phyloP scores from a whole-genome alignment of 2,113 vertebrate genomes.

The Aramus guarauna region DNA sequence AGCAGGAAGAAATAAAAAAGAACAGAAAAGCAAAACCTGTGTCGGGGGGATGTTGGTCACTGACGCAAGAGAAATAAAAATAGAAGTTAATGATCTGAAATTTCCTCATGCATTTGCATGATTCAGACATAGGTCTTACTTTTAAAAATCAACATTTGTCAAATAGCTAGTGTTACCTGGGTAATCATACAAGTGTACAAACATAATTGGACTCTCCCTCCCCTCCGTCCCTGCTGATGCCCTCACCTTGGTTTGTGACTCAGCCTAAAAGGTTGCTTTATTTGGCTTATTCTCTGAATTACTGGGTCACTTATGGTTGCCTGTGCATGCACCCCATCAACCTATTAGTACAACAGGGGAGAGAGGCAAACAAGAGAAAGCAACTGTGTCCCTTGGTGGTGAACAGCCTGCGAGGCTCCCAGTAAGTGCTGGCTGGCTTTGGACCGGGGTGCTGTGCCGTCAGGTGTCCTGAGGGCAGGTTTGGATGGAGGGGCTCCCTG shows the following conservation, averaged over 20 bases:
- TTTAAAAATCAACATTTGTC: background rate
- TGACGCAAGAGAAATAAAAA: slow-evolving; percentile 21
- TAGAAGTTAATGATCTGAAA: background rate
- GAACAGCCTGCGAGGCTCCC: background rate
- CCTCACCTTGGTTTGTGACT: background rate
- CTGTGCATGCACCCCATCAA: background rate
- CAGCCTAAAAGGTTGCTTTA: background rate
- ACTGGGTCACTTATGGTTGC: background rate
- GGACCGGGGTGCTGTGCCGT: accelerated
- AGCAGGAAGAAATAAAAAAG: background rate
- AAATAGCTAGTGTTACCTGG: background rate
- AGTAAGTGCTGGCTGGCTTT: background rate
- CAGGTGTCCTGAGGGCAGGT: background rate
- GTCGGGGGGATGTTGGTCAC: background rate
- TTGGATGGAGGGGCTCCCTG: background rate
- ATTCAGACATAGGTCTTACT: background rate
- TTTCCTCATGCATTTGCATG: background rate
- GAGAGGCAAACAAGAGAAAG: background rate
- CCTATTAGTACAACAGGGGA: background rate
- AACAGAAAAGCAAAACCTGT: background rate
- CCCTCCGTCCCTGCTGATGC: background rate
- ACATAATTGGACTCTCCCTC: background rate
- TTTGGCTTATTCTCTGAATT: background rate
- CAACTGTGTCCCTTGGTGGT: background rate
- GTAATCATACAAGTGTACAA: background rate